Percentiles rank a stretch among this genome's conserved stretches.
Conservation (phyloP, 2,797 vertebrate species). For the Acanthurus leucopareius region DNA sequence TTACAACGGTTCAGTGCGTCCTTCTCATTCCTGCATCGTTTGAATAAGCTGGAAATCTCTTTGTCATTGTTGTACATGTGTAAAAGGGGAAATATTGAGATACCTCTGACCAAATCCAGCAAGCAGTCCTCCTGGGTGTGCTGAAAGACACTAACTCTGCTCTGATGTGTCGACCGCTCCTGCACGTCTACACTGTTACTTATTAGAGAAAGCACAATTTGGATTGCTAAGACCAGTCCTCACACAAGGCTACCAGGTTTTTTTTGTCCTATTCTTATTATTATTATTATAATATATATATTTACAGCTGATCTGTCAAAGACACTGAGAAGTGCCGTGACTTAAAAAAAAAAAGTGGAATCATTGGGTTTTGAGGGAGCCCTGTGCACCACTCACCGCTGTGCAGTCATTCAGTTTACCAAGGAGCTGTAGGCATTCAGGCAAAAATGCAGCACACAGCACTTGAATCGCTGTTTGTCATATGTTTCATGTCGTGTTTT, state of each 20-base stretch:
- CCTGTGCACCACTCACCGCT: slow-evolving; percentile 44
- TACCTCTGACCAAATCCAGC: slow-evolving; percentile 78
- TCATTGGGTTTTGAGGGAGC: slow-evolving; percentile 28
- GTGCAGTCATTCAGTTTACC: slow-evolving; percentile 70
- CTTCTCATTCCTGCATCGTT: slow-evolving; percentile 46
- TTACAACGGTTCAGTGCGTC: slow-evolving; percentile 70
- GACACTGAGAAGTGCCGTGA: slow-evolving; percentile 64
- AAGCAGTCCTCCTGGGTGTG: slow-evolving; percentile 60
- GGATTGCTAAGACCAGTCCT: slow-evolving; percentile 69
- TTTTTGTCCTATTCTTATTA: slow-evolving; percentile 26
- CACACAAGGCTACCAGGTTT: slow-evolving; percentile 55
- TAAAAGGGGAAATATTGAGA: slow-evolving; percentile 68
- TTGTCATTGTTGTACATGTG: slow-evolving; percentile 62
- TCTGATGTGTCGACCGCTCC: slow-evolving; percentile 62
- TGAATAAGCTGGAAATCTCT: slow-evolving; percentile 72
- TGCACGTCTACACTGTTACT: slow-evolving; percentile 70
- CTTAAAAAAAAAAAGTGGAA: slow-evolving; percentile 20
- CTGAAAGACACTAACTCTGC: slow-evolving; percentile 62
- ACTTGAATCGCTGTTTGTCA: slow-evolving; percentile 80
- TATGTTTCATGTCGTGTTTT: slow-evolving; percentile 51
- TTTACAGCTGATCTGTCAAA: slow-evolving; percentile 61
- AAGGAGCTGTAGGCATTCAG: slow-evolving; percentile 65
- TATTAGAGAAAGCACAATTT: slow-evolving; percentile 81
- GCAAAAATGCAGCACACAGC: slow-evolving; percentile 62
- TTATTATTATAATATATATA: slow-evolving; percentile 6